Conservation (phyloP, 2,797 vertebrate genomes). For the Gymnoscopelus braueri region DNA sequence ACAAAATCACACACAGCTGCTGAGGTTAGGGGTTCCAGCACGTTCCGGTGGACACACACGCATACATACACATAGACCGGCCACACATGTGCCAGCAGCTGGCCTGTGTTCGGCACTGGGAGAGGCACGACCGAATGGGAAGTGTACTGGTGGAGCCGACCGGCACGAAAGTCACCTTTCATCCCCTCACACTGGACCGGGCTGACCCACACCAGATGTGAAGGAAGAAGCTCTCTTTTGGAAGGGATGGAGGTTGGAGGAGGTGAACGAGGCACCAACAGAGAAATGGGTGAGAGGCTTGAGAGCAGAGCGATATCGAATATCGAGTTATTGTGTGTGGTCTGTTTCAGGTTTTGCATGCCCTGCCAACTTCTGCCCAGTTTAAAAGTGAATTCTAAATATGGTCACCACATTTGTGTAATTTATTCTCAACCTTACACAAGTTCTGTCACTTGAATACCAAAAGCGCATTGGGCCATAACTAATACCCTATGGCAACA, state of each 20-base stretch:
- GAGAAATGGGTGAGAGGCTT: not conserved
- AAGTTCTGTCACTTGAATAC: slow-evolving; percentile 60
- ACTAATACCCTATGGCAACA: slow-evolving; percentile 41
- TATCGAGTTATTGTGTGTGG: slow-evolving; percentile 30
- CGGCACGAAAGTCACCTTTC: slow-evolving; percentile 27
- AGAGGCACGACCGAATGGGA: slow-evolving; percentile 16
- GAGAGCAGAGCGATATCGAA: slow-evolving; percentile 7
- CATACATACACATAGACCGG: slow-evolving; percentile 14
- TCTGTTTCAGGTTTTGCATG: slow-evolving; percentile 58
- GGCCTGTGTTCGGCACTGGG: slow-evolving; percentile 18
- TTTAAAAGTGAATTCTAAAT: slow-evolving; percentile 46
- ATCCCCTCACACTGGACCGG: slow-evolving; percentile 9
- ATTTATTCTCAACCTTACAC: slow-evolving; percentile 57
- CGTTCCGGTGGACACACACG: slow-evolving; percentile 33
- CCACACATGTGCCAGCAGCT: slow-evolving; percentile 31
- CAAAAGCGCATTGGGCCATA: slow-evolving; percentile 36
- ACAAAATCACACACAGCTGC: slow-evolving; percentile 64
- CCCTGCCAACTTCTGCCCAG: slow-evolving; percentile 36
- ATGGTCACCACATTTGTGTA: slow-evolving; percentile 66
- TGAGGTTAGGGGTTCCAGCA: slow-evolving; percentile 41
- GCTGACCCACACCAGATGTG: slow-evolving; percentile 50
- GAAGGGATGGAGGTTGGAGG: not conserved
- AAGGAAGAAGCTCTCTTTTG: slow-evolving; percentile 15
- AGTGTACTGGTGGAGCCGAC: slow-evolving; percentile 7
- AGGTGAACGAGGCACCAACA: not conserved